Evolutionary conservation across 2,113 vertebrate genomes (phyloP).

Genomic region (Indicator maculatus): DNA sequence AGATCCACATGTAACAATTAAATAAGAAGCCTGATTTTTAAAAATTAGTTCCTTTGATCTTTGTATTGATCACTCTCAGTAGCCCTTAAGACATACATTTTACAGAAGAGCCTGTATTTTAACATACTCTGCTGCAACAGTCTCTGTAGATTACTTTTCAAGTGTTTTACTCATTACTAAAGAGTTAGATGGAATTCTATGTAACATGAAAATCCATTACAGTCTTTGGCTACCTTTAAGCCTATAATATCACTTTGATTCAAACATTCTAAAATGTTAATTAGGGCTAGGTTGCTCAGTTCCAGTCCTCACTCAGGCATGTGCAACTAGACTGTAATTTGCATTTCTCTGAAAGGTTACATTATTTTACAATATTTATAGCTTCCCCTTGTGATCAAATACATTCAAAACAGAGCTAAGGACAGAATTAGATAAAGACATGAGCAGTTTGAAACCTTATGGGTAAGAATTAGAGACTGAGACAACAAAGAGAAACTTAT

Average conservation of each 20-base stretch:
- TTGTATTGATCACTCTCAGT: background rate
- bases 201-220: background rate
- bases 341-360: background rate
- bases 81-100: background rate
- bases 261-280: background rate
- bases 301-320: background rate
- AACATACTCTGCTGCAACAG: background rate
- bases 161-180: background rate
- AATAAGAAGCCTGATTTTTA: background rate
- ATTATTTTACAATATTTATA: constrained; percentile 42
- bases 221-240: background rate
- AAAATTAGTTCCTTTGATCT: background rate
- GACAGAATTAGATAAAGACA: background rate
- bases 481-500: too few relatives aligned
- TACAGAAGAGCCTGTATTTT: background rate
- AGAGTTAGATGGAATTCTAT: background rate
- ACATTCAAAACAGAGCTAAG: background rate
- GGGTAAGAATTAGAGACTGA: too few relatives aligned
- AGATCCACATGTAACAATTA: background rate
- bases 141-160: background rate
- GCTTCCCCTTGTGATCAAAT: background rate
- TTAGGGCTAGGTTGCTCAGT: background rate
- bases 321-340: background rate
- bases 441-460: too few relatives aligned
- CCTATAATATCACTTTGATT: background rate